These are phyloP conservation scores for Ammodytes dubius DNA, from an alignment of 2,113 vertebrate species.

Conservation along the genomic window DNA sequence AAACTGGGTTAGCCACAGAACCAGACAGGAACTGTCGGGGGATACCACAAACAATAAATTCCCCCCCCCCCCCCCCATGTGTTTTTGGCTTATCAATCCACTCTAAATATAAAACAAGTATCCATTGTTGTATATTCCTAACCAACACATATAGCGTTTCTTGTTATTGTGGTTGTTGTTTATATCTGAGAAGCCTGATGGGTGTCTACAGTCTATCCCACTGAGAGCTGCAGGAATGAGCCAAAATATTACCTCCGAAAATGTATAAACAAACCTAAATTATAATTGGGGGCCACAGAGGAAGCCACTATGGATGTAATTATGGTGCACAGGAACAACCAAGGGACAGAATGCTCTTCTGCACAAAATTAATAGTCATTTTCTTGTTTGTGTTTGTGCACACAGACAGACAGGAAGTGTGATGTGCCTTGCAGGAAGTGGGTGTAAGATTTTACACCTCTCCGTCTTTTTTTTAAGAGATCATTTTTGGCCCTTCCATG, in stretches of 20 bases:
- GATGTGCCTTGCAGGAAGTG: slow-evolving; percentile 53
- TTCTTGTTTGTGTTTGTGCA: slow-evolving; percentile 63
- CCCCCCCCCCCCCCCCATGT: slow-evolving; percentile 42
- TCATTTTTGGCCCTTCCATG: too few species aligned
- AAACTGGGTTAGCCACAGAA: slow-evolving; percentile 65
- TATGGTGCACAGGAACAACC: slow-evolving; percentile 57
- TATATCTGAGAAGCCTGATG: slow-evolving; percentile 42
- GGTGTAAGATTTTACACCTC: slow-evolving; percentile 13
- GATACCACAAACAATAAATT: slow-evolving; percentile 76
- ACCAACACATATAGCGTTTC: slow-evolving; percentile 53
- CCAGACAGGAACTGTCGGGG: slow-evolving; percentile 73
- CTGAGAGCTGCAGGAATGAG: slow-evolving; percentile 59
- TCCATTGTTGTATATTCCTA: slow-evolving; percentile 69
- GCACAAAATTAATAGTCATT: slow-evolving; percentile 50
- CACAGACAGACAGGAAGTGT: slow-evolving; percentile 43
- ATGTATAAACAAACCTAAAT: slow-evolving; percentile 68
- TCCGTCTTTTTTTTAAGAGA: too few species aligned
- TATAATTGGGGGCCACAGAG: slow-evolving; percentile 48
- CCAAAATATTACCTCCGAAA: slow-evolving; percentile 68
- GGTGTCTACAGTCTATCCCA: slow-evolving; percentile 58
- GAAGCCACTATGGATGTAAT: slow-evolving; percentile 61
- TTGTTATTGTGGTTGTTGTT: slow-evolving; percentile 71
- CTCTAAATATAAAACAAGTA: slow-evolving; percentile 71
- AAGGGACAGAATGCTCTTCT: slow-evolving; percentile 44
- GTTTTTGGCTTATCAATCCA: slow-evolving; percentile 69